Conservation (phyloP, 1,140 invertebrate genomes). For the Trichoplusia ni region DNA sequence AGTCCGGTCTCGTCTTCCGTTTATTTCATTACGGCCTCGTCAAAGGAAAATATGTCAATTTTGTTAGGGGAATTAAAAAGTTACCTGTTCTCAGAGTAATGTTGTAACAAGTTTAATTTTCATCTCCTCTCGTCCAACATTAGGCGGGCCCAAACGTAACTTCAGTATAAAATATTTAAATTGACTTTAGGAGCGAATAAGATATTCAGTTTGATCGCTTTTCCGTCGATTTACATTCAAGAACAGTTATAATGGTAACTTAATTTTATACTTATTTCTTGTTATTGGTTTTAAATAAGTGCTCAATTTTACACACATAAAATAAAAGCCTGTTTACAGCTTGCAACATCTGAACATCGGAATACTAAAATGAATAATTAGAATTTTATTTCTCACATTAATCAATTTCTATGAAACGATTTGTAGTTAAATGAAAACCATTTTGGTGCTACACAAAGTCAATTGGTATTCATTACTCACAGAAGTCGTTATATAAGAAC, state of each 20-base stretch:
- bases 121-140: conserved; percentile 52
- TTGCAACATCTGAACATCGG: background rate
- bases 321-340: conserved; percentile 6
- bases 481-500: conserved; percentile 3
- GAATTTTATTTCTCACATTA: background rate
- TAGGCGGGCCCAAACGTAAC: conserved; percentile 40
- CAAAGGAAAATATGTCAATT: conserved; percentile 75
- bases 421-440: too few relatives aligned
- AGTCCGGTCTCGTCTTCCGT: conserved; percentile 42
- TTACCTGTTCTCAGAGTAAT: conserved; percentile 67
- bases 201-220: conserved; percentile 36
- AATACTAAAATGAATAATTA: background rate
- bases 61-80: conserved; percentile 70
- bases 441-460: background rate
- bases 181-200: conserved; percentile 37
- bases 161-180: conserved; percentile 42
- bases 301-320: conserved; percentile 7
- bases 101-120: conserved; percentile 69
- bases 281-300: conserved; percentile 21
- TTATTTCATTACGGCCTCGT: conserved; percentile 60
- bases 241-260: conserved; percentile 27
- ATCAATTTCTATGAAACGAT: too few relatives aligned
- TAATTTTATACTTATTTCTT: conserved; percentile 30
- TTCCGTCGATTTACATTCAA: conserved; percentile 27
- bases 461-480: background rate